Conservation (phyloP, 2,888 invertebrate genomes). For the Xylota sylvarum region DNA sequence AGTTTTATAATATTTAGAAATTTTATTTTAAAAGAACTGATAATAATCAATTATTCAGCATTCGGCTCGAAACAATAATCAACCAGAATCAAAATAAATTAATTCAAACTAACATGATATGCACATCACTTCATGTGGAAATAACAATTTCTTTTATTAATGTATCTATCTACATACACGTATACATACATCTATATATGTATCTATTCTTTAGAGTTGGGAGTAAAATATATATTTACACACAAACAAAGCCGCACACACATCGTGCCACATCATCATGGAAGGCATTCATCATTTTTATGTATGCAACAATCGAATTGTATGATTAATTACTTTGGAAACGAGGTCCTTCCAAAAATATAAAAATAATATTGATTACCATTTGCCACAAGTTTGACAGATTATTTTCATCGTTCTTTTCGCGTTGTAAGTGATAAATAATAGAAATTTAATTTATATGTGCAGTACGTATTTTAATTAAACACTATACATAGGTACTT, state of each 20-base stretch:
- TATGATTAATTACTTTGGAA: conserved; percentile 53
- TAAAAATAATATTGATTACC: conserved; percentile 52
- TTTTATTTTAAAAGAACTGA: too few species aligned
- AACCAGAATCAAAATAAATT: too few species aligned
- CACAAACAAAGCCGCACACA: neutral
- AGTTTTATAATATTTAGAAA: too few species aligned
- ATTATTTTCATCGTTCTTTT: conserved; percentile 40
- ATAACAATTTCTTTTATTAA: too few species aligned
- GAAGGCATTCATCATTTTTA: conserved; percentile 57
- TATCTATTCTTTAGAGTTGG: neutral
- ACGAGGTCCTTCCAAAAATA: conserved; percentile 25
- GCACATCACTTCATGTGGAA: too few species aligned
- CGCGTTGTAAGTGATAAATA: conserved; percentile 1
- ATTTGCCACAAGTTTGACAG: conserved; percentile 53
- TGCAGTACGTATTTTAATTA: conserved; percentile 33
- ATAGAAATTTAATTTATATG: neutral
- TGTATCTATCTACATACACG: too few species aligned
- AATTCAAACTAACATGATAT: too few species aligned
- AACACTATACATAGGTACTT: conserved; percentile 22
- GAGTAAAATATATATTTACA: neutral
- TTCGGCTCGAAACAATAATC: too few species aligned
- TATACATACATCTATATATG: neutral
- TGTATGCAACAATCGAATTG: conserved; percentile 58
- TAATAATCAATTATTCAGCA: too few species aligned
- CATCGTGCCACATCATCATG: conserved; percentile 45